These are phyloP conservation scores for Myoxocephalus aenaeus DNA, from an alignment of 2,797 vertebrate genomes.

Conservation along the genomic window DNA sequence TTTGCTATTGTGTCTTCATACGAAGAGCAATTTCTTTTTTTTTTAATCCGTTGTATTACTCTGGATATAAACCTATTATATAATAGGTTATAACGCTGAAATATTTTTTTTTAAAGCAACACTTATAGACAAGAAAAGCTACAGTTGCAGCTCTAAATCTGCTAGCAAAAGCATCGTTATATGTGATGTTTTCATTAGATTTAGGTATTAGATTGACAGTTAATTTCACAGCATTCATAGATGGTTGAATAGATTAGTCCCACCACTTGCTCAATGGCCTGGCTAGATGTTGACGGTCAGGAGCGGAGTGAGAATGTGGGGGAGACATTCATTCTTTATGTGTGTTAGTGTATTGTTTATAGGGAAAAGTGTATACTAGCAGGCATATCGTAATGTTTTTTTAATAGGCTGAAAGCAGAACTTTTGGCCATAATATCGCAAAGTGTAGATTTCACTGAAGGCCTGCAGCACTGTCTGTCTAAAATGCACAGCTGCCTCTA, in stretches of 20 bases:
- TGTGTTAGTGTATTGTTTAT: neutral
- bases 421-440: conserved; percentile 13
- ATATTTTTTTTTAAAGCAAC: neutral
- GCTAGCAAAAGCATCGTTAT: neutral
- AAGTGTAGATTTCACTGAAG: conserved; percentile 13
- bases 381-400: neutral
- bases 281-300: neutral
- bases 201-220: conserved; percentile 2
- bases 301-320: neutral
- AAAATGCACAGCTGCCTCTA: conserved; percentile 33
- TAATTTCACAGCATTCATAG: conserved; percentile 7
- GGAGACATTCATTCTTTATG: neutral
- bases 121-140: neutral
- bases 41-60: neutral
- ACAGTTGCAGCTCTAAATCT: neutral
- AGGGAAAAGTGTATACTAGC: neutral
- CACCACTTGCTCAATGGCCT: neutral
- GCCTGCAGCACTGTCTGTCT: conserved; percentile 4
- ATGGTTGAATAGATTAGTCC: conserved; percentile 5
- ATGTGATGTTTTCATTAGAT: conserved; percentile 6
- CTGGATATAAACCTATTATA: neutral
- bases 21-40: no score
- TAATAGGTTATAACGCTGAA: neutral
- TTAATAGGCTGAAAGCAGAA: neutral
- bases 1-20: neutral